These are phyloP conservation scores for Sakesphorus luctuosus DNA, from an alignment of 2,113 vertebrate species.

Conservation along the genomic window DNA sequence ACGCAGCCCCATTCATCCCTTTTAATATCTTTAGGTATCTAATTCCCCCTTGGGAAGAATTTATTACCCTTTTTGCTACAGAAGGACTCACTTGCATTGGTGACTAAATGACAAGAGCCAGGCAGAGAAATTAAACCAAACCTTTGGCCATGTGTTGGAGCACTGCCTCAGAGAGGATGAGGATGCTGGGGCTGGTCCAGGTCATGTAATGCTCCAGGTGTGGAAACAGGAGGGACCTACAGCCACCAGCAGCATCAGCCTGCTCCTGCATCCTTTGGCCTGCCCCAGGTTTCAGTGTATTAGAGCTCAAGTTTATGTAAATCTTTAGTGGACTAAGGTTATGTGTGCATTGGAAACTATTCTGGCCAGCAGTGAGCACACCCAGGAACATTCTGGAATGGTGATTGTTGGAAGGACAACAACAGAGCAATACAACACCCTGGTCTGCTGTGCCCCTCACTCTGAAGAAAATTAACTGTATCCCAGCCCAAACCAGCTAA, in stretches of 20 bases:
- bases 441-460: background rate
- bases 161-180: background rate
- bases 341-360: background rate
- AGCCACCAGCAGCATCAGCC: background rate
- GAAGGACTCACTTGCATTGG: background rate
- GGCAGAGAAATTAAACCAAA: background rate
- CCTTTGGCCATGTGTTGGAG: background rate
- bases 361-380: background rate
- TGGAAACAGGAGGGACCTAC: background rate
- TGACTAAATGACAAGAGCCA: background rate
- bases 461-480: fast-evolving
- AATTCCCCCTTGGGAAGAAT: background rate
- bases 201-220: background rate
- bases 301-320: background rate
- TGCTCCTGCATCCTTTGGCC: background rate
- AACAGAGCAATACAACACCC: background rate
- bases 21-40: background rate
- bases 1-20: background rate
- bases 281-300: background rate
- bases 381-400: background rate
- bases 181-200: fast-evolving
- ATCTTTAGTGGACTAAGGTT: background rate
- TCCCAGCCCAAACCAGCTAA: background rate
- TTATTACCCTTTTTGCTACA: background rate
- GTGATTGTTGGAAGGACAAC: background rate